Conservation (phyloP, 2,797 vertebrate species). For the Fistularia commersonii region DNA sequence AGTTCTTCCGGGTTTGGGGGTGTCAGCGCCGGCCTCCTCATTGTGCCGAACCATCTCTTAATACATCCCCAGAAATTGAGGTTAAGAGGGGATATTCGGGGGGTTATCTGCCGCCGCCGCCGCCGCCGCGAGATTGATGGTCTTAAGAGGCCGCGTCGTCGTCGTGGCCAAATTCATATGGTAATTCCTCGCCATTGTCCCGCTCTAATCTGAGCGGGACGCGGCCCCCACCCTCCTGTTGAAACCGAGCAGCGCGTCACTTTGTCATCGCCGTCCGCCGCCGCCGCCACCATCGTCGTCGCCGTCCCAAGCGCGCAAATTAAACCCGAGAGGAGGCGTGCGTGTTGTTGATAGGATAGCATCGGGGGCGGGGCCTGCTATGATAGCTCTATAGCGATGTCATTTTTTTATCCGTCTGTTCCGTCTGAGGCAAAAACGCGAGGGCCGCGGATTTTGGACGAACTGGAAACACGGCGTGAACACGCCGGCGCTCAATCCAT, state of each 20-base stretch:
- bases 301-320: conserved; percentile 54
- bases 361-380: conserved; percentile 26
- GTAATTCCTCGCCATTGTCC: conserved; percentile 79
- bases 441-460: no score
- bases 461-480: conserved; percentile 36
- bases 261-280: conserved; percentile 67
- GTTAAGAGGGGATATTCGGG: conserved; percentile 86
- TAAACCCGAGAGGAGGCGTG: conserved; percentile 44
- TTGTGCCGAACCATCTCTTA: conserved; percentile 74
- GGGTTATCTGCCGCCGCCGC: conserved; percentile 77
- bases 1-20: conserved; percentile 69
- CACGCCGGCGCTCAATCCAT: conserved; percentile 26
- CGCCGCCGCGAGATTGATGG: conserved; percentile 81
- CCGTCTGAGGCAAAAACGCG: no score
- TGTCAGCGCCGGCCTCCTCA: conserved; percentile 50
- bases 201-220: conserved; percentile 77
- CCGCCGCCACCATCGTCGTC: conserved; percentile 53
- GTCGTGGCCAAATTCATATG: conserved; percentile 82
- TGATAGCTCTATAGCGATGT: conserved; percentile 56
- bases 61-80: conserved; percentile 86
- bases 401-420: conserved; percentile 32
- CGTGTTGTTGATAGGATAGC: conserved; percentile 48
- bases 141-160: conserved; percentile 75
- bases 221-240: conserved; percentile 52
- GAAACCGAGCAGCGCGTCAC: conserved; percentile 57